Evolutionary conservation across 2,797 vertebrate species (phyloP).

Genomic region (Nyctibius grandis): DNA sequence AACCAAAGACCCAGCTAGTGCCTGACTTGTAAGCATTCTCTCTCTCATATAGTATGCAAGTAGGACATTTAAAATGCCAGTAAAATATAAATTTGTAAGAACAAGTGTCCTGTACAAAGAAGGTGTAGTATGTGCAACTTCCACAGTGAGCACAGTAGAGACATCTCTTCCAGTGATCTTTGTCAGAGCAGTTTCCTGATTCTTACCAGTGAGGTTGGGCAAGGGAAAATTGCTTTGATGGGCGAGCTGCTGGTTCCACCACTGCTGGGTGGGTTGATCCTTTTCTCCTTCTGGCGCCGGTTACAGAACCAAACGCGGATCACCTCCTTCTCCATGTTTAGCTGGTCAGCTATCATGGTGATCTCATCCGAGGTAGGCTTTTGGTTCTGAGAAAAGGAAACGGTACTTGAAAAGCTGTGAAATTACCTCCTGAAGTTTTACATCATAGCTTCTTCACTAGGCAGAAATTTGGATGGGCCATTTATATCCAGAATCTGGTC

Average conservation of each 20-base stretch:
- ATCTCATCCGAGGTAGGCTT: slow-evolving; percentile 99
- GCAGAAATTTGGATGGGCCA: neutral
- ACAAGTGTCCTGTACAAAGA: neutral
- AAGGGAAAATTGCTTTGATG: slow-evolving; percentile 96
- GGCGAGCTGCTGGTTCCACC: slow-evolving; percentile 86
- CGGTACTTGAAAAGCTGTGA: neutral
- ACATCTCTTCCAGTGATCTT: neutral
- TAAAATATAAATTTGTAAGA: neutral
- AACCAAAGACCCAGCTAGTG: neutral
- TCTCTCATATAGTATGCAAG: neutral
- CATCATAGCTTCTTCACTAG: neutral
- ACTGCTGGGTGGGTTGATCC: slow-evolving; percentile 97
- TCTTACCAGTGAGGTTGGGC: slow-evolving; percentile 90
- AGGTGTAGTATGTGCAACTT: neutral
- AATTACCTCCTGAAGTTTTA: neutral
- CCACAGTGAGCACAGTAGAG: neutral
- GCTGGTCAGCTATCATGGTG: slow-evolving; percentile 98
- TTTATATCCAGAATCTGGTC: neutral
- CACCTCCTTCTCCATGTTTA: slow-evolving; percentile 99
- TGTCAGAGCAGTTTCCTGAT: neutral
- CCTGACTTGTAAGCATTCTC: neutral
- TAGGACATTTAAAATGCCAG: neutral
- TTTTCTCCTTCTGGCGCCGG: slow-evolving; percentile 97
- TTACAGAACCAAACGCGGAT: slow-evolving; percentile 99
- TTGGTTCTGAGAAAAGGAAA: slow-evolving; percentile 89